These are phyloP conservation scores for Anastrepha obliqua DNA, from an alignment of 1,140 invertebrate genomes.

Conservation along the genomic window DNA sequence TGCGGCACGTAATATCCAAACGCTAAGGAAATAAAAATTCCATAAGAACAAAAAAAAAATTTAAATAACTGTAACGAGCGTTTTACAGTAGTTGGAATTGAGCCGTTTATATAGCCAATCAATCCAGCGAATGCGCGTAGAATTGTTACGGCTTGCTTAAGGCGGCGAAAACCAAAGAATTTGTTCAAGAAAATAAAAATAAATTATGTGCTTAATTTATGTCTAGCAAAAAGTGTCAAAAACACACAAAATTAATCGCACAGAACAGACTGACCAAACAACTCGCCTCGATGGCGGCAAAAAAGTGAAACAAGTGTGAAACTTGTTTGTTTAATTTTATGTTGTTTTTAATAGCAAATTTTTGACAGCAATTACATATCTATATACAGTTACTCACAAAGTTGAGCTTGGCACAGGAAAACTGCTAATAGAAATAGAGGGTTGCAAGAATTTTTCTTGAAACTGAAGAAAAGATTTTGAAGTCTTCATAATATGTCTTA, in stretches of 20 bases:
- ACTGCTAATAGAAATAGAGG: too few species aligned
- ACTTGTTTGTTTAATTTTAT: not conserved
- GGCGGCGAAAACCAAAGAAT: slow-evolving; percentile 33
- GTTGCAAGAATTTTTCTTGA: too few species aligned
- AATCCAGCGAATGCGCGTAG: not conserved
- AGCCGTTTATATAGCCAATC: too few species aligned
- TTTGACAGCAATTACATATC: not conserved
- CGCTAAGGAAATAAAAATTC: not conserved
- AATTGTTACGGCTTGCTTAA: not conserved
- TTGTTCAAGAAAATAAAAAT: not conserved
- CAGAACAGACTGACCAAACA: not conserved
- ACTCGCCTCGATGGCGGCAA: not conserved
- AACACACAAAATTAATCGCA: not conserved
- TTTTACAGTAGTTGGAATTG: not conserved
- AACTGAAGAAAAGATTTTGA: too few species aligned
- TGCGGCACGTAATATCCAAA: not conserved
- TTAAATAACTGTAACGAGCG: not conserved
- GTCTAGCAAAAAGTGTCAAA: slow-evolving; percentile 22
- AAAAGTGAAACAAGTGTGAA: not conserved
- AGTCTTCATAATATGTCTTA: too few species aligned
- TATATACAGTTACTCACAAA: too few species aligned
- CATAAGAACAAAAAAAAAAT: not conserved
- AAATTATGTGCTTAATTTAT: slow-evolving; percentile 7
- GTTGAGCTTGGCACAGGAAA: too few species aligned
- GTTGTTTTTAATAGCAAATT: not conserved